Evolutionary conservation across 2,113 vertebrate genomes (phyloP), one percentile per base, ranked within the genome.

Genomic region (Cynoglossus semilaevis): DNA sequence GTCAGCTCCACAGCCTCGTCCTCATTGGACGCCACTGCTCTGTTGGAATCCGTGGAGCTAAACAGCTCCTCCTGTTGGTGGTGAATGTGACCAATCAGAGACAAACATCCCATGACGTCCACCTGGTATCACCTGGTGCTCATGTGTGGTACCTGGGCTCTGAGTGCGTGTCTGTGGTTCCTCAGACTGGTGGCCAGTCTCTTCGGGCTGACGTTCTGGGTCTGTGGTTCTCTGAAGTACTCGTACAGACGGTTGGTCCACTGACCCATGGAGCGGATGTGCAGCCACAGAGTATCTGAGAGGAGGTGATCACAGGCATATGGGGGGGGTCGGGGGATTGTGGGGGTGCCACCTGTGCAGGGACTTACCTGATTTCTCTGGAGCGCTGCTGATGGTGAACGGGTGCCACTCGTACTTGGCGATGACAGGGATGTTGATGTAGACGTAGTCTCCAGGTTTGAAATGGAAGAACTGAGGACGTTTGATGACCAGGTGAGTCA

Each of bases 381-480:
- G 96, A 0, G 95, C 92, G 0, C 94, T 97, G 93, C 96, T 95
- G 89, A 97, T 94, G 74, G 93, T 96, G 79, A 97, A 96, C 0
- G 95, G 96, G 1, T 96, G 95, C 95, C 95, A 96, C 82, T 96
- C 93, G 0, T 91, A 94, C 80, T 90, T 88, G 4, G 94, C 94
- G 0, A 97, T 92, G 64, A 75, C 88, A 0, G 95, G 94, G 40
- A 96, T 68, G 85, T 97, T 97, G 72, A 97, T 86, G 75, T 93
- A 97, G n/a, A 98, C 14, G 12, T 92, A 97, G 74, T 98, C 94
- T 4, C 96, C 95, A 0, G 96, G 93, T 69, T 93, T 90, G 64
- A 93, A 97, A 18, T 83, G 91, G 82, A 98, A 97, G 52, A 88
- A 92, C 40, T 71, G 87, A 0, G 94, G 92, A 11, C 94, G 88